A percentile compares a stretch with the other conserved stretches of the same genome.
These are phyloP conservation scores for Dolichomitus sp. DNA, from an alignment of 2,888 invertebrate species.

Conservation along the genomic window DNA sequence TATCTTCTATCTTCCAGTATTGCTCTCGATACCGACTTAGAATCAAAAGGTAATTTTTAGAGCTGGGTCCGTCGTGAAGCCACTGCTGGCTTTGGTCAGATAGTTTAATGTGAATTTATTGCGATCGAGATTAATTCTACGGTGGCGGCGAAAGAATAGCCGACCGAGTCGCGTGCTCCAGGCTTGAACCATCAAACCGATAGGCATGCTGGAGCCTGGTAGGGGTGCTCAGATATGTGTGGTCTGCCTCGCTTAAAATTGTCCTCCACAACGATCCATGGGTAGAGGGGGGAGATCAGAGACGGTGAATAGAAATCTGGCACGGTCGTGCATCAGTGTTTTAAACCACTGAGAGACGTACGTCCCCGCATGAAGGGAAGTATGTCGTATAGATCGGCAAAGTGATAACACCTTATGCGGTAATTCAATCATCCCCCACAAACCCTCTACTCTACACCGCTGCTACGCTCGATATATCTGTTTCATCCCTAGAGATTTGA, in stretches of 20 bases:
- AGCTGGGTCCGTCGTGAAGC: neutral
- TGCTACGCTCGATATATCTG: slow-evolving; percentile 54
- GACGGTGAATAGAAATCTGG: slow-evolving; percentile 60
- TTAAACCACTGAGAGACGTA: slow-evolving; percentile 76
- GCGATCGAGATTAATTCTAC: slow-evolving; percentile 81
- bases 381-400: slow-evolving; percentile 53
- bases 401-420: slow-evolving; percentile 63
- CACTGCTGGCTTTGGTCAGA: slow-evolving; percentile 78
- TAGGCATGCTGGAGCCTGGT: slow-evolving; percentile 74
- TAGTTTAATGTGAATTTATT: slow-evolving; percentile 86
- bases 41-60: neutral
- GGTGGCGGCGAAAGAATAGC: slow-evolving; percentile 74
- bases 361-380: slow-evolving; percentile 64
- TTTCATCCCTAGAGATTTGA: slow-evolving; percentile 35
- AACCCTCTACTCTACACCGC: slow-evolving; percentile 19
- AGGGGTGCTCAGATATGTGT: slow-evolving; percentile 55
- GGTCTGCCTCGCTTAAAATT: slow-evolving; percentile 69
- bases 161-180: slow-evolving; percentile 80
- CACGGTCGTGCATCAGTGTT: slow-evolving; percentile 71
- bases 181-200: slow-evolving; percentile 77
- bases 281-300: slow-evolving; percentile 36
- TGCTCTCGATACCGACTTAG: neutral
- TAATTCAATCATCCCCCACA: slow-evolving; percentile 61
- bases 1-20: neutral
- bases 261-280: slow-evolving; percentile 45